These are phyloP conservation scores for Himantopus leucocephalus DNA, from an alignment of 2,113 vertebrate species.

Conservation along the genomic window DNA sequence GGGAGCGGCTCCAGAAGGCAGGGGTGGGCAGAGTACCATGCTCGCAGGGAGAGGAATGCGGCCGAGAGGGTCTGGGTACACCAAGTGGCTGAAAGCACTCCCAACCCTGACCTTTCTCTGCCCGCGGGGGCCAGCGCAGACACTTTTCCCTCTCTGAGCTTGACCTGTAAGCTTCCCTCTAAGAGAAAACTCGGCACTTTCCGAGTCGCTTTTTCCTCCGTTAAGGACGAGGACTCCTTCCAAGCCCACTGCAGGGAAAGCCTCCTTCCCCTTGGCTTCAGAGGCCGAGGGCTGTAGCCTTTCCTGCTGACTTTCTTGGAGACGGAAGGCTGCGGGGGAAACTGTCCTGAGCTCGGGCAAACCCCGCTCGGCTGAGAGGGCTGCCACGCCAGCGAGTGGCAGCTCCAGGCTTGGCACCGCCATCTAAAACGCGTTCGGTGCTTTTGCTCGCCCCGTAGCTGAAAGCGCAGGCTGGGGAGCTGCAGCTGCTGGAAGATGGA, in stretches of 20 bases:
- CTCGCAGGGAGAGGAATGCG: neutral
- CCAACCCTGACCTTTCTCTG: neutral
- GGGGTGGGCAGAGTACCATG: neutral
- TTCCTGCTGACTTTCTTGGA: neutral
- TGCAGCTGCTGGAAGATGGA: neutral
- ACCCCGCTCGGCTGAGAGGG: accelerated
- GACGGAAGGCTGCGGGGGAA: neutral
- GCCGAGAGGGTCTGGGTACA: neutral
- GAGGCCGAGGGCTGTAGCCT: neutral
- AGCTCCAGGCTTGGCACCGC: neutral
- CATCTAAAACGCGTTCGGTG: accelerated
- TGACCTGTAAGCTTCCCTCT: neutral
- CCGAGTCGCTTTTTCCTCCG: neutral
- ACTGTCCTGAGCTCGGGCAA: neutral
- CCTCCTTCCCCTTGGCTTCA: neutral
- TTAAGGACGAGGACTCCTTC: neutral
- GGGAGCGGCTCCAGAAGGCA: neutral
- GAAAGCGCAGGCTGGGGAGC: neutral
- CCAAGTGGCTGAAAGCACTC: neutral
- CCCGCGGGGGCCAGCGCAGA: neutral
- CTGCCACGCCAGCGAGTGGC: accelerated
- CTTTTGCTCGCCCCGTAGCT: neutral
- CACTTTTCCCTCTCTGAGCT: no score
- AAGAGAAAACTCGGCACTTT: neutral
- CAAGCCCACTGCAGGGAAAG: neutral